A percentile compares a stretch with the other conserved stretches of the same genome.
Evolutionary conservation across 2,113 vertebrate genomes (phyloP).

Genomic region (Saimiri boliviensis): DNA sequence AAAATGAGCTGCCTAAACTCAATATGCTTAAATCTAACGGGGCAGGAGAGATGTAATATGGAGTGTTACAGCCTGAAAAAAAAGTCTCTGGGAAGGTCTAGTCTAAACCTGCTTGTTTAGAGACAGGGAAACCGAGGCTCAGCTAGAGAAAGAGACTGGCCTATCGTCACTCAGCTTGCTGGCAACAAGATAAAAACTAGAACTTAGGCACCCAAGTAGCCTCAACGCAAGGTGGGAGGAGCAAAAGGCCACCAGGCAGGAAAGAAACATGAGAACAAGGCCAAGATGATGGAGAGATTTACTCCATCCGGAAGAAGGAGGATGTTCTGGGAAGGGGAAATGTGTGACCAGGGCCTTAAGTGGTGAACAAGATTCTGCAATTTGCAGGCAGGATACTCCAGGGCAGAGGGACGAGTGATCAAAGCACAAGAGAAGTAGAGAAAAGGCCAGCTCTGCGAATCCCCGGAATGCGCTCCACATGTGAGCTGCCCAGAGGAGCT

Average conservation of each 20-base stretch:
- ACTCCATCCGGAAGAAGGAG: not conserved
- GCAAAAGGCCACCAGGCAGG: not conserved
- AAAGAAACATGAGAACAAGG: not conserved
- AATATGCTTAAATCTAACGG: not conserved
- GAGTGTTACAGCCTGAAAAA: not conserved
- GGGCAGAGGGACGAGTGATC: not conserved
- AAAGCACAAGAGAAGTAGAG: not conserved
- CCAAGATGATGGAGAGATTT: not conserved
- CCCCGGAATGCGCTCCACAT: rapidly evolving
- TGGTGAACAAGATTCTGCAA: not conserved
- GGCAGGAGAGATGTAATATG: not conserved
- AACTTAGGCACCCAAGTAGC: rapidly evolving
- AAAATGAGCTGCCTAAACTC: not conserved
- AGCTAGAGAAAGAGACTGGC: not conserved
- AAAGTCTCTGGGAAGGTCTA: not conserved
- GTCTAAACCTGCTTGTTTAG: not conserved
- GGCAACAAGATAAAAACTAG: not conserved
- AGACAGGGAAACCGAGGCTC: not conserved
- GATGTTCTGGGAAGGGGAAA: not conserved
- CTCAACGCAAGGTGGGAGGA: too few relatives aligned
- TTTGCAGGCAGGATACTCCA: too few relatives aligned
- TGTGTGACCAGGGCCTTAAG: not conserved
- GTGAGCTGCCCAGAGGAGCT: not conserved
- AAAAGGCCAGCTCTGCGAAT: not conserved
- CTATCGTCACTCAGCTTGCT: not conserved